These are phyloP conservation scores for Trichechus manatus DNA, from an alignment of 2,113 vertebrate species.

Conservation along the genomic window DNA sequence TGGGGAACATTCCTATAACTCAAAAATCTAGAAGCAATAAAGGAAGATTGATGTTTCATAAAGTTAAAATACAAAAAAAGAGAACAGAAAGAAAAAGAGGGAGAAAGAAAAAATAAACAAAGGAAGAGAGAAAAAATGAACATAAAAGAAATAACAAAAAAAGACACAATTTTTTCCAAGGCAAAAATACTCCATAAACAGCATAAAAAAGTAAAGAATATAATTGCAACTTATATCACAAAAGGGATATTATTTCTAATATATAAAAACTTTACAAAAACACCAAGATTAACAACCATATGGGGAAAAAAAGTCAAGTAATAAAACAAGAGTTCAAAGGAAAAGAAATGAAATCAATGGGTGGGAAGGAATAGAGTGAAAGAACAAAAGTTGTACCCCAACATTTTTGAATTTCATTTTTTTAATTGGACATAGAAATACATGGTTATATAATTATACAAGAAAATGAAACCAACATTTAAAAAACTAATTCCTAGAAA, in stretches of 20 bases:
- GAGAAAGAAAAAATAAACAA: too few species aligned
- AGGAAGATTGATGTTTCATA: not conserved
- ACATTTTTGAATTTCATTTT: not conserved
- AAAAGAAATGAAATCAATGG: not conserved
- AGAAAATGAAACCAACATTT: not conserved
- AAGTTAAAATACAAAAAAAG: not conserved
- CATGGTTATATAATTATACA: not conserved
- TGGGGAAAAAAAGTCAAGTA: not conserved
- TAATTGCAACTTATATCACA: not conserved
- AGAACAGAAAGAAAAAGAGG: too few species aligned
- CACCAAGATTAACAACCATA: not conserved
- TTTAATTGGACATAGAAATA: not conserved
- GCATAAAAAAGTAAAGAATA: not conserved
- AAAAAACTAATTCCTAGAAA: not conserved
- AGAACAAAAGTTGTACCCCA: not conserved
- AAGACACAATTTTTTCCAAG: not conserved
- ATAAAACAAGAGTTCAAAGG: not conserved
- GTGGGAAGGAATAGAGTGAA: not conserved
- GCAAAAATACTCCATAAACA: not conserved
- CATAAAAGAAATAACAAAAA: not conserved
- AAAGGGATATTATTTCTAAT: not conserved
- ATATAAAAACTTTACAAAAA: not conserved
- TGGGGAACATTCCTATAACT: not conserved
- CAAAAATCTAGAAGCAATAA: not conserved
- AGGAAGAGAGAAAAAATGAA: not conserved